These are phyloP conservation scores for Dasypolia templi DNA, from an alignment of 2,888 invertebrate genomes.

Conservation along the genomic window DNA sequence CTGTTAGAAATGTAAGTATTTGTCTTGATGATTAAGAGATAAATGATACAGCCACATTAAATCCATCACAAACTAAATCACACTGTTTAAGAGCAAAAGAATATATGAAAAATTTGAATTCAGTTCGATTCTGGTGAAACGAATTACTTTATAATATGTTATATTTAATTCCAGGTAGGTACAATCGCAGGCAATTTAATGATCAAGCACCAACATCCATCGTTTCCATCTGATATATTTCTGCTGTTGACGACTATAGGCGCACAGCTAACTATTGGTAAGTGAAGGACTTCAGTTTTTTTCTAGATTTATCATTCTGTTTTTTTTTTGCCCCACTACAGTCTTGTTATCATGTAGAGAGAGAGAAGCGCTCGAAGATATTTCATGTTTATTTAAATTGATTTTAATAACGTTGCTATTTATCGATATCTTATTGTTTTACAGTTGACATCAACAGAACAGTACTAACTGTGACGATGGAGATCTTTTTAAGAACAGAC, in stretches of 20 bases:
- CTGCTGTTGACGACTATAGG: slow-evolving; percentile 83
- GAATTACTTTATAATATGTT: not conserved
- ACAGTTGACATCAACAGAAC: slow-evolving; percentile 40
- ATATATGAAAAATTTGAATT: not conserved
- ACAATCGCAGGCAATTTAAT: slow-evolving; percentile 93
- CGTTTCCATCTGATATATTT: slow-evolving; percentile 93
- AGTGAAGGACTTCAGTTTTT: slow-evolving; percentile 49
- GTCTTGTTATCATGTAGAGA: too few relatives aligned
- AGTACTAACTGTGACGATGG: slow-evolving; percentile 74
- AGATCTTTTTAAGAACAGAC: slow-evolving; percentile 80
- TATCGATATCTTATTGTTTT: slow-evolving; percentile 1
- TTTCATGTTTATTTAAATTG: too few relatives aligned
- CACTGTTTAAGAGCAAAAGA: not conserved
- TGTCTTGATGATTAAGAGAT: not conserved
- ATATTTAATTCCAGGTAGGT: slow-evolving; percentile 87
- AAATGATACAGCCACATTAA: not conserved
- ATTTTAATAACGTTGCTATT: too few relatives aligned
- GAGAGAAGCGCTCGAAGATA: too few relatives aligned
- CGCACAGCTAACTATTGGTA: slow-evolving; percentile 77
- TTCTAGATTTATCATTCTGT: too few relatives aligned
- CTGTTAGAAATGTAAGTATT: slow-evolving; percentile 92
- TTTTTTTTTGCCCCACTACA: too few relatives aligned
- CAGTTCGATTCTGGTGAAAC: too few relatives aligned
- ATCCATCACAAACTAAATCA: too few relatives aligned
- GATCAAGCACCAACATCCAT: slow-evolving; percentile 91